phyloP scores from a whole-genome alignment of 1,140 invertebrate species.

The Heliconius himera region DNA sequence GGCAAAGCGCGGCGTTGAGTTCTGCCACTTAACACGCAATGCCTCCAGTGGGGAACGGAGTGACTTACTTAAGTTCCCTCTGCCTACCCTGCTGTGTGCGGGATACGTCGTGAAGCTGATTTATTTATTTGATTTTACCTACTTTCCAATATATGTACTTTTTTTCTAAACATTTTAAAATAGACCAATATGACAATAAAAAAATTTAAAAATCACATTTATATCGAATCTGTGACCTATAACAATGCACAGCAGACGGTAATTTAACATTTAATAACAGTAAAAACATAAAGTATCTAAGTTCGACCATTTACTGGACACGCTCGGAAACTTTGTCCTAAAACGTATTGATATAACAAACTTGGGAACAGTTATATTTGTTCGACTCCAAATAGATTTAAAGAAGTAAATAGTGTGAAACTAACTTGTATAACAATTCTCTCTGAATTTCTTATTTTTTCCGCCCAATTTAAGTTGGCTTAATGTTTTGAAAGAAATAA shows the following conservation, averaged over 20 bases:
- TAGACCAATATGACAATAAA: not conserved
- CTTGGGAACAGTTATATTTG: conserved; percentile 8
- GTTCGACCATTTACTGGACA: not conserved
- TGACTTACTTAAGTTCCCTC: no score
- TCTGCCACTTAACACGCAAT: no score
- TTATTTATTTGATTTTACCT: no score
- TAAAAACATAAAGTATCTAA: not conserved
- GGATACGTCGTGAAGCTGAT: no score
- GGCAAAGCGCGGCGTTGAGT: no score
- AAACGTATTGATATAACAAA: conserved; percentile 9
- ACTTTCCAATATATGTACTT: no score
- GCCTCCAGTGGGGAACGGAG: no score
- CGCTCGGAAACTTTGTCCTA: conserved; percentile 5
- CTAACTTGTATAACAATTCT: not conserved
- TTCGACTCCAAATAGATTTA: conserved; percentile 7
- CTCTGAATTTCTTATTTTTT: not conserved
- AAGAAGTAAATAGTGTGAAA: conserved; percentile 7
- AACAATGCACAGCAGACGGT: not conserved
- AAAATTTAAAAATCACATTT: not conserved
- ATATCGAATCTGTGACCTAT: not conserved
- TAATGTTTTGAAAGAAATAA: not conserved
- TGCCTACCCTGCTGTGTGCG: no score
- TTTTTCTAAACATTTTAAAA: no score
- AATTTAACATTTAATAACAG: not conserved
- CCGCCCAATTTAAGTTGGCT: not conserved